Base-by-base conservation (phyloP, 2,888 invertebrate genomes). In the Ochropleura leucogaster region DNA sequence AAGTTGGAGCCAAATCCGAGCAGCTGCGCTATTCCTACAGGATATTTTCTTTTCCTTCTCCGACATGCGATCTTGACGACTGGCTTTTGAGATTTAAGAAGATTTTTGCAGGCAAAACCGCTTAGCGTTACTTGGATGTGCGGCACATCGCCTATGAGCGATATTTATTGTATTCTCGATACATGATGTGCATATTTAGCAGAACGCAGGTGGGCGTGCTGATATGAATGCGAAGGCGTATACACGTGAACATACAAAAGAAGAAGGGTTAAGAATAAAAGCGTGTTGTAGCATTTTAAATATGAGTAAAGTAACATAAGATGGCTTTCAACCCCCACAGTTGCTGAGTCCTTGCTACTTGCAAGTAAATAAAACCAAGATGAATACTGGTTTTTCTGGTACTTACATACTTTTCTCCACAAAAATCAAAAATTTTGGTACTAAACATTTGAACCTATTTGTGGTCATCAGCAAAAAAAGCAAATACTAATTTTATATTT, bases 31-130 rank as follows among this genome's bases (percentile, higher is more conserved):
- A 90, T 93, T 94, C 91, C 90, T 89, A 92, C 91, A 90, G 93
- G 93, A 93, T 95, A 93, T 96, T 96, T 96, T 95, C 94, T 94
- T 96, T 95, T 94, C 94, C 93, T 92, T 91, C 88, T 92, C 92
- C 93, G 90, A 94, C 94, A 94, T 92, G 90, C 91, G 95, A 95
- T 95, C 95, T 94, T 95, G 93, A 94, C 92, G 93, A 94, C 94
- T 95, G 92, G 94, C 94, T 96, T 95, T 96, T 95, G 95, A 94
- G 95, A 95, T 96, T 96, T 96, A 95, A 95, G 96, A 96, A 95
- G 95, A 95, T 96, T 95, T 95, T 90, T 92, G 88, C 85, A 90
- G 85, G 92, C 90, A 94, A 95, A 95, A 92, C 93, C 94, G 95
- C 95, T 95, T 95, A 95, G 87, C 85, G 90, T 88, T 90, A 87